phyloP scores from a whole-genome alignment of 2,113 vertebrate species.

The Charina bottae region DNA sequence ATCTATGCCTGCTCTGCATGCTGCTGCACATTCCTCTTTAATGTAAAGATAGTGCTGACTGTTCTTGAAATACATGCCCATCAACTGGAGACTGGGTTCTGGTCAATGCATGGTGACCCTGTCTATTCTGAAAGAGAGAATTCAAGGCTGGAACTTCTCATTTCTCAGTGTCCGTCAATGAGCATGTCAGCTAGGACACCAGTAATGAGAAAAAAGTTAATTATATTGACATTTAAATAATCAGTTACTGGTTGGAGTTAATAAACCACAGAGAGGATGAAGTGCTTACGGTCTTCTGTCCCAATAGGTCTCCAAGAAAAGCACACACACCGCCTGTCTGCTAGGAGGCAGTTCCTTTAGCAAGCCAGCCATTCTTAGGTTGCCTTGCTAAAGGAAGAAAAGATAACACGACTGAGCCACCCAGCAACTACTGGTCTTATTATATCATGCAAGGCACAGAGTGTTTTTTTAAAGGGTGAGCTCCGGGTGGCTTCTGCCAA shows the following conservation, averaged over 20 bases:
- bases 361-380: neutral
- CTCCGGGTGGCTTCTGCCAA: neutral
- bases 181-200: conserved; percentile 11
- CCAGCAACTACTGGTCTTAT: neutral
- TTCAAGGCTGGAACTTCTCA: neutral
- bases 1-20: too few species aligned
- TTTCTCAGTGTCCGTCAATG: neutral
- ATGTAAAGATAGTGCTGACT: too few species aligned
- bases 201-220: conserved; percentile 10
- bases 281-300: neutral
- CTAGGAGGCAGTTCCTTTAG: neutral
- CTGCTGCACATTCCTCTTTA: too few species aligned
- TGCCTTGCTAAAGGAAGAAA: neutral
- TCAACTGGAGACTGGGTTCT: neutral
- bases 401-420: neutral
- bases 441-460: neutral
- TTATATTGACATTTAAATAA: conserved; percentile 2
- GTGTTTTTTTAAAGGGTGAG: neutral
- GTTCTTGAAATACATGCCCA: neutral
- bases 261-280: neutral
- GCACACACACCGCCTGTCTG: neutral
- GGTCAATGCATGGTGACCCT: neutral
- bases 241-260: neutral
- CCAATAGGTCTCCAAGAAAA: neutral
- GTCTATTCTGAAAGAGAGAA: neutral